These are phyloP conservation scores for Tiliqua scincoides DNA, from an alignment of 2,113 vertebrate species.

Conservation along the genomic window DNA sequence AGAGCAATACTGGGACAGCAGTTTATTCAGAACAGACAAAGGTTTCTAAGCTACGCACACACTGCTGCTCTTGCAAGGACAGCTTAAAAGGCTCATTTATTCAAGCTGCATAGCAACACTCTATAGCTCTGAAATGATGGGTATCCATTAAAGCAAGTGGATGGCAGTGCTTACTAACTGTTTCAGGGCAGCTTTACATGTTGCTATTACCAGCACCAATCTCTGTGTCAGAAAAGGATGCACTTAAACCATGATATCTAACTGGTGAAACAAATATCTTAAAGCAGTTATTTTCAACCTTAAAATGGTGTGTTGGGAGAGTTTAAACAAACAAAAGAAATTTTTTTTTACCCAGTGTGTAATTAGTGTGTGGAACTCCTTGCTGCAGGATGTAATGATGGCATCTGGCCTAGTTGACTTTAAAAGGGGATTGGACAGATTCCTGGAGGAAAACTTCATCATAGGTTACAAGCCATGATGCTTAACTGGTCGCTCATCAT, in stretches of 20 bases:
- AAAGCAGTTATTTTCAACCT: too few species aligned
- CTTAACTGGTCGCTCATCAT: too few species aligned
- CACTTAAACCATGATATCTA: background rate
- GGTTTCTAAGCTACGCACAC: background rate
- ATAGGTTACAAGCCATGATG: too few species aligned
- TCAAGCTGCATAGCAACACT: background rate
- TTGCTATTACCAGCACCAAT: background rate
- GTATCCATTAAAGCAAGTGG: background rate
- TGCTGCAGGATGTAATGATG: too few species aligned
- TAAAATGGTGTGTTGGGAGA: too few species aligned
- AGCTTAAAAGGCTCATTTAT: slow-evolving; percentile 12
- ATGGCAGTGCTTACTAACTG: background rate
- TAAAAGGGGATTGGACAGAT: too few species aligned
- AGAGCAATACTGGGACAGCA: background rate
- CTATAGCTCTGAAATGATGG: slow-evolving; percentile 1
- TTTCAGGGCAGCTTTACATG: background rate
- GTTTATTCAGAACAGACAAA: slow-evolving; percentile 21
- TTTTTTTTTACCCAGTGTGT: too few species aligned
- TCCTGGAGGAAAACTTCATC: too few species aligned
- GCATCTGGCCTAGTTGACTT: too few species aligned
- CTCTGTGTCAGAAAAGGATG: background rate
- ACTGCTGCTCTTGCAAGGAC: slow-evolving; percentile 9
- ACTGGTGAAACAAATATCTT: background rate
- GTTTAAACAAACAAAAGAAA: too few species aligned
- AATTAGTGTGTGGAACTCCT: too few species aligned